Conservation (phyloP, 2,797 vertebrate genomes). For the Spea hammondii region DNA sequence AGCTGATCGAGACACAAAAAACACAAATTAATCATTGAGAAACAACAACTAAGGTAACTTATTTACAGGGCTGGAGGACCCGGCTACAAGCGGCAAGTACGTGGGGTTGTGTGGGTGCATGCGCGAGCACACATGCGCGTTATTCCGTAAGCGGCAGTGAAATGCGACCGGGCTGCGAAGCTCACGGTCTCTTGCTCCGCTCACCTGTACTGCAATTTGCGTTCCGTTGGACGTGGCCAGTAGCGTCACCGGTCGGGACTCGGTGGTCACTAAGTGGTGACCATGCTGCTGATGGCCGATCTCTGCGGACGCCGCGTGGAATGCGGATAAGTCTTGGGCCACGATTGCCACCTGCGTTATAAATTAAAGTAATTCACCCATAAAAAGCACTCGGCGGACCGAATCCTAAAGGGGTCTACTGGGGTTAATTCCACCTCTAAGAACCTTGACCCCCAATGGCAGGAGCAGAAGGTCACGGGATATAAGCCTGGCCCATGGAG, state of each 20-base stretch:
- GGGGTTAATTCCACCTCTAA: too few relatives aligned
- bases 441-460: too few relatives aligned
- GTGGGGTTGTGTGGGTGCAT: neutral
- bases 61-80: neutral
- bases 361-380: constrained; percentile 43
- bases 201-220: constrained; percentile 97
- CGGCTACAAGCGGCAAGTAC: neutral
- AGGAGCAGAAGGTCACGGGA: too few relatives aligned
- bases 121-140: neutral
- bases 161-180: neutral
- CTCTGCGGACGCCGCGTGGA: constrained; percentile 85
- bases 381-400: neutral
- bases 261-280: constrained; percentile 76
- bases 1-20: constrained; percentile 72
- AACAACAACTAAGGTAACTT: neutral
- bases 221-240: constrained; percentile 98
- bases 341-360: constrained; percentile 90
- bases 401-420: too few relatives aligned
- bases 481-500: too few relatives aligned
- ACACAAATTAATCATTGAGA: too few relatives aligned
- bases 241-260: constrained; percentile 88
- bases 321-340: constrained; percentile 90
- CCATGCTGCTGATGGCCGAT: constrained; percentile 85
- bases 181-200: constrained; percentile 28
- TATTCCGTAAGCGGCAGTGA: neutral